A percentile compares a stretch with the other conserved stretches of the same genome.
These are phyloP conservation scores for Hydrochoerus hydrochaeris DNA, from an alignment of 2,113 vertebrate species.

Conservation along the genomic window DNA sequence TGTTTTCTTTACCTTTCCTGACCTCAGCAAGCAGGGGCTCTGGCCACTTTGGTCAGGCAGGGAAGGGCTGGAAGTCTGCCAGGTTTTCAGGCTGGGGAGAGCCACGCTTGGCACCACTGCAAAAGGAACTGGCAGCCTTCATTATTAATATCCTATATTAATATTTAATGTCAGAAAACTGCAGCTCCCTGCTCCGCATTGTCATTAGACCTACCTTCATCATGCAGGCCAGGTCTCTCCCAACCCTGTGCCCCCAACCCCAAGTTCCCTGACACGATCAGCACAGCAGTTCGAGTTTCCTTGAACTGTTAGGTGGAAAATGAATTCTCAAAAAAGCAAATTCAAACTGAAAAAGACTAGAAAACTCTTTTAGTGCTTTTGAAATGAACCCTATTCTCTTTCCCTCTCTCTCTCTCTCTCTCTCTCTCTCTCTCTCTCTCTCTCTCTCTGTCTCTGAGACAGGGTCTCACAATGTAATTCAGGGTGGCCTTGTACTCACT, in stretches of 20 bases:
- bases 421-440: too few species aligned
- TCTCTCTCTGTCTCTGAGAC: too few species aligned
- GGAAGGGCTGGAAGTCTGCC: constrained; percentile 81
- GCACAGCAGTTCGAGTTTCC: constrained; percentile 69
- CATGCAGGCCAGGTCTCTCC: constrained; percentile 83
- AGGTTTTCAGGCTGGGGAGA: constrained; percentile 84
- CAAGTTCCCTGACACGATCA: constrained; percentile 75
- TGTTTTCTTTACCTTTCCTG: constrained; percentile 91
- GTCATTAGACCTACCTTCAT: constrained; percentile 87
- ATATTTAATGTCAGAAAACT: constrained; percentile 98
- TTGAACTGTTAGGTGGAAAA: constrained; percentile 5
- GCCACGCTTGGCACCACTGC: constrained; percentile 87
- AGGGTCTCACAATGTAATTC: background rate
- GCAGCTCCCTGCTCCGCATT: constrained; percentile 85
- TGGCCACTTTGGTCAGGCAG: constrained; percentile 81
- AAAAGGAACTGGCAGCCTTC: constrained; percentile 95
- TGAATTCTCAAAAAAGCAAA: constrained; percentile 50
- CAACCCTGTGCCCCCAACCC: constrained; percentile 77
- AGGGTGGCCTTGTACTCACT: background rate
- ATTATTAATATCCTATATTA: constrained; percentile 96
- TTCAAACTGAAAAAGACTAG: constrained; percentile 21
- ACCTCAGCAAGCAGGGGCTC: constrained; percentile 88
- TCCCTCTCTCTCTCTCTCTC: background rate
- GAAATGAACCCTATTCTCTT: constrained; percentile 61
- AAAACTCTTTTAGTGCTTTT: background rate